Percentiles rank a stretch among this genome's conserved stretches.
These are phyloP conservation scores for Fragum sueziense DNA, from an alignment of 2,888 invertebrate genomes.

Conservation along the genomic window DNA sequence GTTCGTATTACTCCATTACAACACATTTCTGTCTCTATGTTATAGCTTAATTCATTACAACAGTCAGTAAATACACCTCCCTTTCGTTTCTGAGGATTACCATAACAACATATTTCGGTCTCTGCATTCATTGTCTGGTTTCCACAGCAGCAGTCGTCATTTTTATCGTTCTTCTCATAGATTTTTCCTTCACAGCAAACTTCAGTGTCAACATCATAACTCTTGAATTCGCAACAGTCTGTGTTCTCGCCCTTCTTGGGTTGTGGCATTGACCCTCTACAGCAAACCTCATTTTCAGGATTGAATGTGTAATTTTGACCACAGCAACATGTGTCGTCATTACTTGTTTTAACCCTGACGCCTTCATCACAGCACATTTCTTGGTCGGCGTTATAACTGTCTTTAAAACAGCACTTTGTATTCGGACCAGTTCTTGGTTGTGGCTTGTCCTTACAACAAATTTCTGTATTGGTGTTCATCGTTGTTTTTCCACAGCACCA, in stretches of 20 bases:
- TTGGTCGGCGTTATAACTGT: constrained; percentile 38
- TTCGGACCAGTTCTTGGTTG: constrained; percentile 26
- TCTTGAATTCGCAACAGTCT: constrained; percentile 41
- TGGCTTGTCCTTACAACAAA: constrained; percentile 43
- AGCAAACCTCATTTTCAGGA: constrained; percentile 52
- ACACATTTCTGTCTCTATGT: constrained; percentile 50
- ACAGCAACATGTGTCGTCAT: constrained; percentile 53
- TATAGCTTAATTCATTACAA: constrained; percentile 44
- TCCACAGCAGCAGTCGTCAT: constrained; percentile 50
- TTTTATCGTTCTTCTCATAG: constrained; percentile 27
- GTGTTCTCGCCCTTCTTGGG: constrained; percentile 38
- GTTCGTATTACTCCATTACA: constrained; percentile 39
- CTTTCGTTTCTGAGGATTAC: constrained; percentile 36
- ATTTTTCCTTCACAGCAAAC: constrained; percentile 44
- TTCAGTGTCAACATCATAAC: constrained; percentile 41
- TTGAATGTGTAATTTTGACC: constrained; percentile 45
- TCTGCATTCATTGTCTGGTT: constrained; percentile 41
- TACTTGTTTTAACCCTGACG: constrained; percentile 37
- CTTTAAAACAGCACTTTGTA: constrained; percentile 46
- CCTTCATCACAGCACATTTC: constrained; percentile 50
- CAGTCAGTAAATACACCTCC: constrained; percentile 44
- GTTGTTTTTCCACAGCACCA: constrained; percentile 54
- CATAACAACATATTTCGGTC: constrained; percentile 51
- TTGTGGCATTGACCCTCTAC: constrained; percentile 44
- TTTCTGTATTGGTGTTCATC: constrained; percentile 39